Conservation (phyloP, 2,797 vertebrate genomes). For the Sandelia bainsii region DNA sequence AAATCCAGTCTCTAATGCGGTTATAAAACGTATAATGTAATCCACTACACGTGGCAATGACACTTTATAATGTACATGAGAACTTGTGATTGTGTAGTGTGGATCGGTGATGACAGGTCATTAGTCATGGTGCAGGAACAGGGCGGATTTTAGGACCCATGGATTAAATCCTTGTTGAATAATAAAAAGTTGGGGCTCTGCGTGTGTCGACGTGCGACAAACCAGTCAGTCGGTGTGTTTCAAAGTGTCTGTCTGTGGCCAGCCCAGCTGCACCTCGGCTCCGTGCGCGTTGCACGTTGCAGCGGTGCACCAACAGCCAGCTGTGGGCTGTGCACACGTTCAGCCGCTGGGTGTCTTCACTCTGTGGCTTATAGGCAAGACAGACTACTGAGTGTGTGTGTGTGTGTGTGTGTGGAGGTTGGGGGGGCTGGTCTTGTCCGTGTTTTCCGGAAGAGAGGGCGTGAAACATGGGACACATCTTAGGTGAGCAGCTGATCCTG, state of each 20-base stretch:
- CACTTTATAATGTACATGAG: no score
- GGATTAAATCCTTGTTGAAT: conserved; percentile 41
- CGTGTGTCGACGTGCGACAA: conserved; percentile 38
- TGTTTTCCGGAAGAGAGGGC: conserved; percentile 73
- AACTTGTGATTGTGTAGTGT: fast-evolving
- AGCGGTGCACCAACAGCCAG: conserved; percentile 40
- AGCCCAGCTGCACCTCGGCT: conserved; percentile 1
- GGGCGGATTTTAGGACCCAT: conserved; percentile 77
- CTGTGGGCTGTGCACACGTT: conserved; percentile 17
- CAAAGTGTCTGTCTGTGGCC: conserved; percentile 27
- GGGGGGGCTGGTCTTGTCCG: conserved; percentile 25
- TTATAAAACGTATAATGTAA: background rate
- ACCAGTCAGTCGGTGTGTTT: conserved; percentile 3
- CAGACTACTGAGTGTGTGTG: background rate
- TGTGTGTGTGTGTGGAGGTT: no score
- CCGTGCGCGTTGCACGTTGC: conserved; percentile 10
- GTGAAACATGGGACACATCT: conserved; percentile 70
- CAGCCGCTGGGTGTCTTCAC: conserved; percentile 51
- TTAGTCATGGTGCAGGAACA: conserved; percentile 22
- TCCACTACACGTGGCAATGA: fast-evolving
- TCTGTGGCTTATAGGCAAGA: background rate
- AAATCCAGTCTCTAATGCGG: background rate
- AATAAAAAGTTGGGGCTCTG: conserved; percentile 72
- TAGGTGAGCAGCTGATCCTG: conserved; percentile 55
- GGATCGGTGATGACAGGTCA: background rate